Evolutionary conservation across 2,797 vertebrate genomes (phyloP).

Genomic region (Molothrus ater): DNA sequence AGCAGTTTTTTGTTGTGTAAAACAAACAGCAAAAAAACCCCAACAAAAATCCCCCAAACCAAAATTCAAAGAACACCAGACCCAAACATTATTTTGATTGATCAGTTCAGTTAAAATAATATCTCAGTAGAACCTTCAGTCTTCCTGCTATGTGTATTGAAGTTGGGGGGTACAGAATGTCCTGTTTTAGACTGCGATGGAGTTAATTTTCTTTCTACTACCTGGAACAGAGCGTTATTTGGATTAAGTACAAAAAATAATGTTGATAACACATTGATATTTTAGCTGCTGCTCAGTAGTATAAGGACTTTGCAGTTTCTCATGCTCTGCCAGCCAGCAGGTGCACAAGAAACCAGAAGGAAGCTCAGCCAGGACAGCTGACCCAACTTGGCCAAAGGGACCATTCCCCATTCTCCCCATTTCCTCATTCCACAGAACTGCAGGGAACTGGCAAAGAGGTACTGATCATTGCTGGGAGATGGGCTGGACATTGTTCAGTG

Average conservation of each 20-base stretch:
- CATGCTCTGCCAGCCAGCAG: background rate
- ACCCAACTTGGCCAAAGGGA: background rate
- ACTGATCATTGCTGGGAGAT: fast-evolving
- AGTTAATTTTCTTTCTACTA: background rate
- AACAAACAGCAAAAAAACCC: fast-evolving
- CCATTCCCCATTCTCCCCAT: background rate
- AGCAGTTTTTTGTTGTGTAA: background rate
- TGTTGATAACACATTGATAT: background rate
- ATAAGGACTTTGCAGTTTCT: background rate
- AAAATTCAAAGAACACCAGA: fast-evolving
- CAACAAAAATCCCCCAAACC: background rate
- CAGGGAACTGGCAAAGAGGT: background rate
- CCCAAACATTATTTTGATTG: background rate
- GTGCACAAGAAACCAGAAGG: background rate
- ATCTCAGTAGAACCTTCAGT: background rate
- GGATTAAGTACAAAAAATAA: background rate
- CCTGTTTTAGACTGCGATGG: background rate
- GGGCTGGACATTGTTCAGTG: fast-evolving
- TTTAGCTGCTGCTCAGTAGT: background rate
- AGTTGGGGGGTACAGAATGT: background rate
- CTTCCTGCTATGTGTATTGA: background rate
- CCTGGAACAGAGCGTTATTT: background rate
- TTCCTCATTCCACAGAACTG: background rate
- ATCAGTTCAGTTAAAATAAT: background rate
- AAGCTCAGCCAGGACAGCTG: background rate